phyloP scores from a whole-genome alignment of 2,797 vertebrate species.

The Adrianichthys oophorus region DNA sequence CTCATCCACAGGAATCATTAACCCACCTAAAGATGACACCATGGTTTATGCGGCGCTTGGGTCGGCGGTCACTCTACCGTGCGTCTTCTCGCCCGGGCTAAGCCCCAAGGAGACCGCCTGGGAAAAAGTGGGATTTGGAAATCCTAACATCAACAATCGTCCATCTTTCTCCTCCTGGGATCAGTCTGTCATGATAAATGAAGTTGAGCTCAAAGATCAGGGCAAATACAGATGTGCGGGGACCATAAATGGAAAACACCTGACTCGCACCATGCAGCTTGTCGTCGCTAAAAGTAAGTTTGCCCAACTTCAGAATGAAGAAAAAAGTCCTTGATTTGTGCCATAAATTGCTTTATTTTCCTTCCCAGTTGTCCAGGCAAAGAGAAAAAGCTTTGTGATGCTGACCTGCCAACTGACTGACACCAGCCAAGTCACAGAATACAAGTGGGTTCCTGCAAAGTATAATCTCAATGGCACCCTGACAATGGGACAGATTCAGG shows the following conservation, averaged over 20 bases:
- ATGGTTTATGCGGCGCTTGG: slow-evolving; percentile 68
- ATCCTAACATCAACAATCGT: not conserved
- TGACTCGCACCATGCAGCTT: slow-evolving; percentile 64
- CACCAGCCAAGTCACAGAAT: slow-evolving; percentile 50
- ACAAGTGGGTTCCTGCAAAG: slow-evolving; percentile 71
- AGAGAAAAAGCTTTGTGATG: slow-evolving; percentile 19
- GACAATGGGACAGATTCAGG: slow-evolving; percentile 24
- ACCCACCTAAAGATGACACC: slow-evolving; percentile 47
- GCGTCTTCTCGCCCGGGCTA: slow-evolving; percentile 62
- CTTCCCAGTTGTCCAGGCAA: slow-evolving; percentile 53
- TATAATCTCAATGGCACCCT: slow-evolving; percentile 48
- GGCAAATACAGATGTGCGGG: slow-evolving; percentile 74
- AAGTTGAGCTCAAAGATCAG: slow-evolving; percentile 53
- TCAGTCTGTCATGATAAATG: slow-evolving; percentile 46
- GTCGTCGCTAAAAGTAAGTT: slow-evolving; percentile 70
- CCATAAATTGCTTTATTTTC: not conserved
- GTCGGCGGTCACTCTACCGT: slow-evolving; percentile 66
- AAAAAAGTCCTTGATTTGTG: not conserved
- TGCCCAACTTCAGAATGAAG: not conserved
- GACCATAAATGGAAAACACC: not conserved
- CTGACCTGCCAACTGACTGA: slow-evolving; percentile 73
- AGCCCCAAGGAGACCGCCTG: slow-evolving; percentile 26
- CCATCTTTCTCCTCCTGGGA: slow-evolving; percentile 41
- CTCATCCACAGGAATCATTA: slow-evolving; percentile 63
- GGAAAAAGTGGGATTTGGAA: slow-evolving; percentile 45